Evolutionary conservation across 2,888 invertebrate genomes (phyloP), one percentile per base, ranked within the genome.

Genomic region (Cheilosia scutellata): DNA sequence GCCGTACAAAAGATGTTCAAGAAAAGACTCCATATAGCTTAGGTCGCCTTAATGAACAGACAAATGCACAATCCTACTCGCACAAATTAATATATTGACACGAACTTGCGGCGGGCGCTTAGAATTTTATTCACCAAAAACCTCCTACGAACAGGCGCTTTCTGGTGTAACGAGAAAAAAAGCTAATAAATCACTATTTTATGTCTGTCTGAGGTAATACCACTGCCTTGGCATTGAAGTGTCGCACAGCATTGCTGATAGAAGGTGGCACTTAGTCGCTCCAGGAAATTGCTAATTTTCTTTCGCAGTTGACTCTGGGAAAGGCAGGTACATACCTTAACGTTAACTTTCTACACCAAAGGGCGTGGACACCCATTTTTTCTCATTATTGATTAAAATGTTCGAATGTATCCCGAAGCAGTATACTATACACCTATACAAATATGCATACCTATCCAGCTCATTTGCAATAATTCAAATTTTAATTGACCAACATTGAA

Each of bases 401-500:
- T 2, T 47, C 5, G 25, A 25, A 51, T 29, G 13, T 11, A 51
- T 25, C 5, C 51, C 9, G 4, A 1, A 1, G 27, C 27, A 27
- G 11, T 51, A 51, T 2, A 16, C 44, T 11, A 47, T 5, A 47
- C 5, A 20, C 42, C 11, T n/a, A 42, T n/a, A 42, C 5, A 13
- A 4, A n/a, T 20, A 5, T 16, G 13, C 4, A 13, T 6, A 5
- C 16, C n/a, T 3, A 9, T 51, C 44, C 51, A 27, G 40, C 37
- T 42, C 55, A 70, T 70, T 51, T 70, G 68, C 44, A 55, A 68
- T 74, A 57, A 78, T 70, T 83, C 51, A 83, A 58, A 47, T 78
- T 83, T 83, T 58, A 74, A 78, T 72, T 72, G 77, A 47, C 47
- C 33, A 65, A 58, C 76, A 65, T 65, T 71, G 53, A 66, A 55